Conservation (phyloP, 2,888 invertebrate genomes). For the Orchesella flavescens region DNA sequence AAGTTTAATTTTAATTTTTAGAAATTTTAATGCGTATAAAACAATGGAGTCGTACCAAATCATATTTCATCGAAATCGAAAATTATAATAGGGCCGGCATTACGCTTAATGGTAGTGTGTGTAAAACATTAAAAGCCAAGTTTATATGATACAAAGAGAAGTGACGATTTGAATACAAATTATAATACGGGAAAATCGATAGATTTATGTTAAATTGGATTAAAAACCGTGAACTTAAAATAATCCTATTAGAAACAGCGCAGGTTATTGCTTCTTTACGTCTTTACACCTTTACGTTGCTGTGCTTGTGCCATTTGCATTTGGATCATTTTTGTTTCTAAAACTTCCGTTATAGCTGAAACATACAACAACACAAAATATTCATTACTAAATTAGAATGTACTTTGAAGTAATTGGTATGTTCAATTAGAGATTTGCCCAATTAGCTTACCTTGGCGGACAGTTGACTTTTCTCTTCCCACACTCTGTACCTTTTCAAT, state of each 20-base stretch:
- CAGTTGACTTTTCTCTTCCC: constrained; percentile 87
- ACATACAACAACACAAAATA: constrained; percentile 43
- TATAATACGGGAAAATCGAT: not conserved
- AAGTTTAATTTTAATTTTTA: too few relatives aligned
- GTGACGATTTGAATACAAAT: too few relatives aligned
- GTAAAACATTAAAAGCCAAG: too few relatives aligned
- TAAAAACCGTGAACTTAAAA: not conserved
- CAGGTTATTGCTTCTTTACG: not conserved
- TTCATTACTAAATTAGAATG: not conserved
- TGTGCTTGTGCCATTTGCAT: constrained; percentile 74
- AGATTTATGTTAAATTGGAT: not conserved
- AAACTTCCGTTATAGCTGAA: constrained; percentile 82
- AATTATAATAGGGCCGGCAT: too few relatives aligned
- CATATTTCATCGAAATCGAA: too few relatives aligned
- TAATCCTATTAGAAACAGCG: too few relatives aligned
- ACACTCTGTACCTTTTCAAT: constrained; percentile 93
- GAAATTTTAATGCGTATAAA: too few relatives aligned
- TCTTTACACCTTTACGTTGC: constrained; percentile 68
- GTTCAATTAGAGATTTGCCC: too few relatives aligned
- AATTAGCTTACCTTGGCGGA: constrained; percentile 80
- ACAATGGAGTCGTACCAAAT: too few relatives aligned
- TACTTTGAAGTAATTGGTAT: too few relatives aligned
- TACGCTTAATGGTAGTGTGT: too few relatives aligned
- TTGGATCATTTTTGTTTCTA: constrained; percentile 82
- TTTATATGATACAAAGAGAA: too few relatives aligned